phyloP scores from a whole-genome alignment of 2,113 vertebrate genomes.

The Rhea americana region DNA sequence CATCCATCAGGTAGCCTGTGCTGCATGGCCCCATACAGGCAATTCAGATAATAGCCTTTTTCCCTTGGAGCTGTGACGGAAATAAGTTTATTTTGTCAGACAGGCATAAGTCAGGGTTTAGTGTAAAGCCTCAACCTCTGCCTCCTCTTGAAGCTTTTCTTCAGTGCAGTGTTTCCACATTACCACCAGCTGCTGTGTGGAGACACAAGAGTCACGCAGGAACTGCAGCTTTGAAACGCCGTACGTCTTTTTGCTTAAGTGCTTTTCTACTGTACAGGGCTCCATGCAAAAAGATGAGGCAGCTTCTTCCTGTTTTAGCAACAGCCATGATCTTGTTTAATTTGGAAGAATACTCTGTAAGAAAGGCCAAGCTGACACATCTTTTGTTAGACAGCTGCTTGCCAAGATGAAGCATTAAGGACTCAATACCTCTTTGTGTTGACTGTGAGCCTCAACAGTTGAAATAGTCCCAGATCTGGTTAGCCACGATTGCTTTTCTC shows the following conservation, averaged over 20 bases:
- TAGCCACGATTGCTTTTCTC: background rate
- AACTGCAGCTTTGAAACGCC: background rate
- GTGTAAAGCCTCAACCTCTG: background rate
- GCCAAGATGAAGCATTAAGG: background rate
- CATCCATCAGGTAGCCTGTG: fast-evolving
- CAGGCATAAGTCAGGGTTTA: background rate
- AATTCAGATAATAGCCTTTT: background rate
- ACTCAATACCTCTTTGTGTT: background rate
- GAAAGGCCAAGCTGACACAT: background rate
- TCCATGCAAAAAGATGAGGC: background rate
- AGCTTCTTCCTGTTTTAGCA: background rate
- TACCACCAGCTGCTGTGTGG: background rate
- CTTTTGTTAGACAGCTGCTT: background rate
- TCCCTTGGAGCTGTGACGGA: background rate
- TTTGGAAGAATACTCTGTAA: background rate
- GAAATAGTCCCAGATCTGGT: background rate
- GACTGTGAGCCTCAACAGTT: background rate
- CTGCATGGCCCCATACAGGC: background rate
- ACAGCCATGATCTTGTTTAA: background rate
- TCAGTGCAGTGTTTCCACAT: fast-evolving
- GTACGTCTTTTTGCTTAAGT: background rate
- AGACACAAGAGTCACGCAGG: background rate
- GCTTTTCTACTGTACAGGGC: background rate
- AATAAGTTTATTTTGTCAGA: background rate
- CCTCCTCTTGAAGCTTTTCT: background rate